Percentiles rank a stretch among this genome's conserved stretches.
These are phyloP conservation scores for Alauda arvensis DNA, from an alignment of 2,797 vertebrate genomes.

Conservation along the genomic window DNA sequence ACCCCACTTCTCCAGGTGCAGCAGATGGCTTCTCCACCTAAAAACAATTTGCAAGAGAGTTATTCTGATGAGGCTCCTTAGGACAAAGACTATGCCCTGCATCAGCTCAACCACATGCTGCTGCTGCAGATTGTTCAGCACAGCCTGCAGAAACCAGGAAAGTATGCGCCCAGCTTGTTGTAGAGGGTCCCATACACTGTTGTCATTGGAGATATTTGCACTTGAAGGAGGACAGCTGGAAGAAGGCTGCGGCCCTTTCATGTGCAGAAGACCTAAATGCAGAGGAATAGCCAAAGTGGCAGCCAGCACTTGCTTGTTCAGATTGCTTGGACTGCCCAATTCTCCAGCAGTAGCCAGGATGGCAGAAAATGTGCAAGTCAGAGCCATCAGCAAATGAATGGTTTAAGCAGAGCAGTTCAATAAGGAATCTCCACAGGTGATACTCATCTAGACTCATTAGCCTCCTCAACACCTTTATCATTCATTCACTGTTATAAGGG, in stretches of 20 bases:
- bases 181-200: not conserved
- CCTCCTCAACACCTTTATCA: not conserved
- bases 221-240: not conserved
- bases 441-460: not conserved
- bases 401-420: not conserved
- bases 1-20: not conserved
- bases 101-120: not conserved
- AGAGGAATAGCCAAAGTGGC: not conserved
- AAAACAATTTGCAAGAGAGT: not conserved
- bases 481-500: not conserved
- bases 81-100: not conserved
- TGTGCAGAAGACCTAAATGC: not conserved
- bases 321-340: not conserved
- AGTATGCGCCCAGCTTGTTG: not conserved
- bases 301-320: not conserved
- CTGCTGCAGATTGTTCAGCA: not conserved
- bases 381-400: not conserved
- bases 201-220: not conserved
- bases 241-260: not conserved
- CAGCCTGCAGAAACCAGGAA: not conserved
- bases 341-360: not conserved
- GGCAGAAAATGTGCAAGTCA: not conserved
- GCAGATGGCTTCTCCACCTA: not conserved
- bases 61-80: not conserved
- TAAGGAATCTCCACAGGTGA: not conserved